Conservation (phyloP, 2,797 vertebrate genomes). For the Tragelaphus oryx region DNA sequence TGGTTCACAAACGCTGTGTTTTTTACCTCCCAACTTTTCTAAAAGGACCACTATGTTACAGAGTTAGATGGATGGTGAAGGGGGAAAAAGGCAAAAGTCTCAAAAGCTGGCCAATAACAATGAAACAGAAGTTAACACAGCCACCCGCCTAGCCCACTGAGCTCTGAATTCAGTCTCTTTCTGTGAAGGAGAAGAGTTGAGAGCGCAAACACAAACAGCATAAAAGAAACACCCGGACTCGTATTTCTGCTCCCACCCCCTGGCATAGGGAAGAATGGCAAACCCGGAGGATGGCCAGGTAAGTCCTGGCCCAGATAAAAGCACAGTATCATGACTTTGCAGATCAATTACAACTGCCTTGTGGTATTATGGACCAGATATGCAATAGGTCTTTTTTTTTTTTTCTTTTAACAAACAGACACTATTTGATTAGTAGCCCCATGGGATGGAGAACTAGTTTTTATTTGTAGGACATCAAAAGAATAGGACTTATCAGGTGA, state of each 20-base stretch:
- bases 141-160: not conserved
- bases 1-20: not conserved
- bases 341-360: conserved; percentile 57
- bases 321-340: conserved; percentile 9
- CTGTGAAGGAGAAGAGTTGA: not conserved
- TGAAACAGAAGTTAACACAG: not conserved
- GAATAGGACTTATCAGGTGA: conserved; percentile 61
- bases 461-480: conserved; percentile 65
- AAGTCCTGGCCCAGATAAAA: conserved; percentile 31
- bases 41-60: not conserved
- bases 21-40: not conserved
- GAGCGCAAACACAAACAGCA: not conserved
- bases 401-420: conserved; percentile 52
- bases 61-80: not conserved
- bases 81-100: not conserved
- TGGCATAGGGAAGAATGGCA: not conserved
- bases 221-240: not conserved
- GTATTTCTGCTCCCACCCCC: conserved; percentile 35
- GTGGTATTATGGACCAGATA: conserved; percentile 33
- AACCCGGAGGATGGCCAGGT: not conserved
- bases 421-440: conserved; percentile 54
- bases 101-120: not conserved
- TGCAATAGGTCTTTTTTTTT: conserved; percentile 23
- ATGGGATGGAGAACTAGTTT: conserved; percentile 35
- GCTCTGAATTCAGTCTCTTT: not conserved